Conservation (phyloP, 2,113 vertebrate species). For the Pterophyllum scalare region DNA sequence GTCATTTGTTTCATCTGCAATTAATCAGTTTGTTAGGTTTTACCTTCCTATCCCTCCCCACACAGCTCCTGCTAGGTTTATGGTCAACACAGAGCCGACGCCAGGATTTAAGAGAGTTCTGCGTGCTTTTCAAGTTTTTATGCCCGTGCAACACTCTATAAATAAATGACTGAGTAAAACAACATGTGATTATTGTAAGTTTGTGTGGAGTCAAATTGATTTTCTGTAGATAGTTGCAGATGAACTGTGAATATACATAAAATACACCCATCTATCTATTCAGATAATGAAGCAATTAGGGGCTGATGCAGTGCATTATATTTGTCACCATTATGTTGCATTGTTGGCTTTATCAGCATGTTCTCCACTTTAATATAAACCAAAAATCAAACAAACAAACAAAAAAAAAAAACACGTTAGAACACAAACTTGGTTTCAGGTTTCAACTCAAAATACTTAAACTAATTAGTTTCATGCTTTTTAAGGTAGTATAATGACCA, state of each 20-base stretch:
- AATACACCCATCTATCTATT: neutral
- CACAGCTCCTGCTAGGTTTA: conserved; percentile 76
- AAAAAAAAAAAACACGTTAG: no score
- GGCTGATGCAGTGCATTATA: no score
- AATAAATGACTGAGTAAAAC: conserved; percentile 57
- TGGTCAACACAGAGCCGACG: conserved; percentile 65
- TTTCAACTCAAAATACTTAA: neutral
- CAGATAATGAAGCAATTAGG: neutral
- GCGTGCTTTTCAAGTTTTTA: conserved; percentile 75
- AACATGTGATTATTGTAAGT: neutral
- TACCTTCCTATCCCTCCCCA: conserved; percentile 45
- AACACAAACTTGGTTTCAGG: neutral
- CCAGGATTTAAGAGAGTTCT: conserved; percentile 74
- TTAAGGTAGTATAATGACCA: neutral
- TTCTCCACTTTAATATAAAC: neutral
- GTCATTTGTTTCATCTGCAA: conserved; percentile 78
- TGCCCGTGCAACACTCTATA: conserved; percentile 61
- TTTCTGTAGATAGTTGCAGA: neutral
- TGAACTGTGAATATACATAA: neutral
- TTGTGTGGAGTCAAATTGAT: neutral
- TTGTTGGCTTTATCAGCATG: neutral
- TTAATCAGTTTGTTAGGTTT: conserved; percentile 77
- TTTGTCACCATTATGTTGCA: neutral
- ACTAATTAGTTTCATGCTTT: neutral
- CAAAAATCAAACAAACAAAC: neutral